Evolutionary conservation across 2,797 vertebrate species (phyloP).

Genomic region (Oophaga sylvatica): DNA sequence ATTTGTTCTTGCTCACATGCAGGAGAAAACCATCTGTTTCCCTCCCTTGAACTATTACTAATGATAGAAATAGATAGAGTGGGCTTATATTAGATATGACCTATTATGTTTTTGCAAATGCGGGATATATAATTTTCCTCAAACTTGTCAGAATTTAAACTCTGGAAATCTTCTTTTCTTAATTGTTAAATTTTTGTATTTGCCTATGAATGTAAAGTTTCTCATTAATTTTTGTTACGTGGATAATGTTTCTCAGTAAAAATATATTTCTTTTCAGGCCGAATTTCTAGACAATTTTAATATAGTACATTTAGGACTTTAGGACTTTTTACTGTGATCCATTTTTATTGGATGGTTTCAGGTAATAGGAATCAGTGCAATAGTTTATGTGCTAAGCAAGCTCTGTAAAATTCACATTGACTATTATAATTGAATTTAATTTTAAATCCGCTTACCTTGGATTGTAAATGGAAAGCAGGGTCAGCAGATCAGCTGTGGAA

Average conservation of each 20-base stretch:
- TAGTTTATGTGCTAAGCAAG: neutral
- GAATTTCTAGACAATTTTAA: conserved; percentile 2
- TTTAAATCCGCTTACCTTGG: conserved; percentile 12
- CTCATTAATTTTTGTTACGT: conserved; percentile 33
- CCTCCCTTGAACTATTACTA: conserved; percentile 25
- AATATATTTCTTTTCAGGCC: conserved; percentile 12
- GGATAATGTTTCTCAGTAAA: neutral
- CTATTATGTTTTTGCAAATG: conserved; percentile 37
- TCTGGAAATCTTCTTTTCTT: neutral
- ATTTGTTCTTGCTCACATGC: conserved; percentile 22
- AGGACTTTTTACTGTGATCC: neutral
- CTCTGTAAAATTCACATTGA: neutral
- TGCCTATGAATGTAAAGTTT: conserved; percentile 13
- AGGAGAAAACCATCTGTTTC: conserved; percentile 52
- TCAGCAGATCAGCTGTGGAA: neutral
- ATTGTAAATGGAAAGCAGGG: conserved; percentile 3
- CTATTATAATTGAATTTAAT: conserved; percentile 8
- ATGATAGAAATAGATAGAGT: conserved; percentile 49
- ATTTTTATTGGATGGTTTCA: neutral
- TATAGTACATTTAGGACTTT: conserved; percentile 1
- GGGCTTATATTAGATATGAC: conserved; percentile 35
- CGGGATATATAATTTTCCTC: conserved; percentile 1
- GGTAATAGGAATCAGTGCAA: neutral
- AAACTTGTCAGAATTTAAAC: conserved; percentile 7
- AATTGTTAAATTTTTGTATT: conserved; percentile 9